phyloP scores from a whole-genome alignment of 2,797 vertebrate genomes.

The Mionectes olivaceus region DNA sequence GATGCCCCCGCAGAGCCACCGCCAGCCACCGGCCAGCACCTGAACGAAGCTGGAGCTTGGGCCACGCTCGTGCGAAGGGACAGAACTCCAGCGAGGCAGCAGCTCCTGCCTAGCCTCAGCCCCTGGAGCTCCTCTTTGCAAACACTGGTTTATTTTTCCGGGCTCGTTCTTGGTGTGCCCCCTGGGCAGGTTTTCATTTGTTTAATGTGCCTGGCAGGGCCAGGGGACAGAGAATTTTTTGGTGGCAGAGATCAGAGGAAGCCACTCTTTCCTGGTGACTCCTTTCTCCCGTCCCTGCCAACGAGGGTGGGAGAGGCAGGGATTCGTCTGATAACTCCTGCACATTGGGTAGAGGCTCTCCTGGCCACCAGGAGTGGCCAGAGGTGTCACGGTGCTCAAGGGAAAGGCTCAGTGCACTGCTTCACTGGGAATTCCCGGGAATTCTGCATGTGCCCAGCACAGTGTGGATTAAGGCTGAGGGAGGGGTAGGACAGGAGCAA shows the following conservation, averaged over 20 bases:
- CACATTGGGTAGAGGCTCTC: not conserved
- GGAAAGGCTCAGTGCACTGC: accelerated
- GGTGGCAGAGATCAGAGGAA: not conserved
- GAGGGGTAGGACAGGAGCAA: not conserved
- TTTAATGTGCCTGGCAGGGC: not conserved
- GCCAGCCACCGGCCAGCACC: too few species aligned
- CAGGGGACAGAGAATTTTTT: not conserved
- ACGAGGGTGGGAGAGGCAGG: not conserved
- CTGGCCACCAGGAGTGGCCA: not conserved
- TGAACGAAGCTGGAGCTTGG: not conserved
- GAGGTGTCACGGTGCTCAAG: accelerated
- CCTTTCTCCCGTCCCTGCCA: not conserved
- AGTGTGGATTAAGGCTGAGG: not conserved
- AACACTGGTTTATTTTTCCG: not conserved
- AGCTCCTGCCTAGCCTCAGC: not conserved
- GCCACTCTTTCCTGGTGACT: not conserved
- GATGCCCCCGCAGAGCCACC: not conserved
- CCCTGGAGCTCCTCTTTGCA: not conserved
- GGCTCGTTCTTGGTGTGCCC: not conserved
- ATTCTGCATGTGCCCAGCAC: accelerated
- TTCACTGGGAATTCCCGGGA: not conserved
- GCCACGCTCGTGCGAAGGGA: not conserved
- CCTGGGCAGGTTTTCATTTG: not conserved
- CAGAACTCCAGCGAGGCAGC: not conserved
- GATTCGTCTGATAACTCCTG: not conserved